Evolutionary conservation across 2,888 invertebrate species (phyloP).

Genomic region (Zhengitettix transpicula): DNA sequence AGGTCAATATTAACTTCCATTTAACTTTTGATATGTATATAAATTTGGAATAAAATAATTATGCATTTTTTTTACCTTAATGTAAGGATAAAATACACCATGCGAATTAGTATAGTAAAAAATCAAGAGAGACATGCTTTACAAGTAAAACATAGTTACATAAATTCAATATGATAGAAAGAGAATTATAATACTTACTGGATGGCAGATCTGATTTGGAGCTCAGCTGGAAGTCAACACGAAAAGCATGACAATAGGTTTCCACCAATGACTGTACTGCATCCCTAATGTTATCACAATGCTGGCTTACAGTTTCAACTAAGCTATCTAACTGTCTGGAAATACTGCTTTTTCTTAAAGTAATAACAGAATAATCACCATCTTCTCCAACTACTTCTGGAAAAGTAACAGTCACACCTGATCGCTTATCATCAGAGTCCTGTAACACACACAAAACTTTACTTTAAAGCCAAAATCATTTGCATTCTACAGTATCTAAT

Average conservation of each 20-base stretch:
- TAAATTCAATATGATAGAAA: no score
- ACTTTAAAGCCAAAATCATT: neutral
- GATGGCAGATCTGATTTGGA: slow-evolving; percentile 38
- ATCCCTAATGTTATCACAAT: slow-evolving; percentile 56
- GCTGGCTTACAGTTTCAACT: slow-evolving; percentile 37
- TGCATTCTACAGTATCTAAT: no score
- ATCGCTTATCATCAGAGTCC: neutral
- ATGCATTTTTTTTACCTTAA: neutral
- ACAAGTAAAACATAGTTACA: no score
- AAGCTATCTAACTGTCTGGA: slow-evolving; percentile 6
- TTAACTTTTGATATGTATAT: neutral
- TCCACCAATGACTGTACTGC: slow-evolving; percentile 70
- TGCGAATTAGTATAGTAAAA: neutral
- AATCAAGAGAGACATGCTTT: no score
- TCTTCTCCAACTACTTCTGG: slow-evolving; percentile 51
- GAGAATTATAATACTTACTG: slow-evolving; percentile 21
- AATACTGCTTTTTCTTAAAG: slow-evolving; percentile 27
- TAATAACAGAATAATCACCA: slow-evolving; percentile 53
- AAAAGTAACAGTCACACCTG: slow-evolving; percentile 15
- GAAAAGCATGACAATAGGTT: slow-evolving; percentile 70
- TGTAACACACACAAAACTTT: neutral
- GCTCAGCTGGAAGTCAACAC: slow-evolving; percentile 63
- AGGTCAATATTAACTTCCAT: no score
- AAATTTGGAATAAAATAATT: neutral
- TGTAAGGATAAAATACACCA: neutral